A percentile compares a stretch with the other conserved stretches of the same genome.
Conservation (phyloP, 1,140 invertebrate species). For the Eriosoma lanigerum region DNA sequence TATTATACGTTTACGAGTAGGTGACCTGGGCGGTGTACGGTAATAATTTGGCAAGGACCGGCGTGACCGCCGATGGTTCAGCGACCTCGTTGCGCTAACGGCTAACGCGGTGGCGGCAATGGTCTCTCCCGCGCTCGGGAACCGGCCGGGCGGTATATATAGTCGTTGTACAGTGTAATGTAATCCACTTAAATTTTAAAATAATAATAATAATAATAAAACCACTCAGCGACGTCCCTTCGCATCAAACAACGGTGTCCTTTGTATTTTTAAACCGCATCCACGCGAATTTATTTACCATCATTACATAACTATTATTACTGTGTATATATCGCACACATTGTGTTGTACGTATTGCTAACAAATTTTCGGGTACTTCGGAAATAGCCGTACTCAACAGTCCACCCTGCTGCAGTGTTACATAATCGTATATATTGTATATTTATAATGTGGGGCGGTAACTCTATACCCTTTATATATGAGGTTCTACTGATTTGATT, state of each 20-base stretch:
- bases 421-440: no score
- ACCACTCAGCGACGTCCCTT: no score
- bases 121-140: conserved; percentile 15
- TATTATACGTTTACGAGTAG: conserved; percentile 1
- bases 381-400: no score
- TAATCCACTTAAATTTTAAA: not conserved
- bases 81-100: conserved; percentile 21
- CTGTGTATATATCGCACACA: no score
- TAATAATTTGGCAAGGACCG: conserved; percentile 44
- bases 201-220: not conserved
- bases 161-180: not conserved
- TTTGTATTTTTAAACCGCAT: no score
- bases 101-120: not conserved
- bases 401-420: no score
- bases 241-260: no score
- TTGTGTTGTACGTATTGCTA: no score
- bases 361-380: no score
- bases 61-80: conserved; percentile 35
- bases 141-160: not conserved
- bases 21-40: not conserved
- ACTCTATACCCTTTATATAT: conserved; percentile 6
- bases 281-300: no score
- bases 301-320: no score
- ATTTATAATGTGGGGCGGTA: not conserved
- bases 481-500: not conserved